Evolutionary conservation across 2,888 invertebrate species (phyloP).

Genomic region (Panopea generosa): DNA sequence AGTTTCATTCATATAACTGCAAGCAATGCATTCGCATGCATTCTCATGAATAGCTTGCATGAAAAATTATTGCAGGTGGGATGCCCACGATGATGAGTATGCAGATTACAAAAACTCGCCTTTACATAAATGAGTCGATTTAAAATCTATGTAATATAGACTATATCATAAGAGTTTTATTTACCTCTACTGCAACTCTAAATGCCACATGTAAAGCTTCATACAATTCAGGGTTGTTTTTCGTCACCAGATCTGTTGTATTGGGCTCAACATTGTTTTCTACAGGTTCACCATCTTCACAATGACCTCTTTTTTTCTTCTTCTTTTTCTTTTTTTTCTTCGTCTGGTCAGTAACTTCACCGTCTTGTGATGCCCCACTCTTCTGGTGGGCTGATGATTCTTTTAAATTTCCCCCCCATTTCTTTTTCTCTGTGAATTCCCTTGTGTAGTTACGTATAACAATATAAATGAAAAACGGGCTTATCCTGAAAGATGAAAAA

Average conservation of each 20-base stretch:
- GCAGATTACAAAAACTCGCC: too few relatives aligned
- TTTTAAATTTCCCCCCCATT: too few relatives aligned
- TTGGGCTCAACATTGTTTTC: conserved; percentile 20
- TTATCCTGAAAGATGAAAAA: conserved; percentile 44
- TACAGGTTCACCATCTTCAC: not conserved
- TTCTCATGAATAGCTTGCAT: too few relatives aligned
- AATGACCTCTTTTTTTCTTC: conserved; percentile 32
- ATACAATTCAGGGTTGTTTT: conserved; percentile 55
- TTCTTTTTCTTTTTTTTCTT: conserved; percentile 60
- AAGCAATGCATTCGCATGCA: too few relatives aligned
- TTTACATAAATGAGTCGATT: too few relatives aligned
- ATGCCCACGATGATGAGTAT: too few relatives aligned
- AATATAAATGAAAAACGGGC: conserved; percentile 55
- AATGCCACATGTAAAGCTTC: conserved; percentile 47
- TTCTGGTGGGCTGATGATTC: too few relatives aligned
- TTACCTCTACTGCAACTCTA: conserved; percentile 54
- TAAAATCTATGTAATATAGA: too few relatives aligned
- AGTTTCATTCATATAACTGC: too few relatives aligned
- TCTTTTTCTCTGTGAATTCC: conserved; percentile 40
- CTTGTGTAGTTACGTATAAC: conserved; percentile 47
- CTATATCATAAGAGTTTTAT: too few relatives aligned
- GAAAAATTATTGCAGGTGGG: too few relatives aligned
- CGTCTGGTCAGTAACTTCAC: not conserved
- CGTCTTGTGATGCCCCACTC: not conserved
- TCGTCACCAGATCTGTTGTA: conserved; percentile 34